Percentiles rank a stretch among this genome's conserved stretches.
Conservation (phyloP, 2,888 invertebrate genomes). For the Mactromeris polynyma region DNA sequence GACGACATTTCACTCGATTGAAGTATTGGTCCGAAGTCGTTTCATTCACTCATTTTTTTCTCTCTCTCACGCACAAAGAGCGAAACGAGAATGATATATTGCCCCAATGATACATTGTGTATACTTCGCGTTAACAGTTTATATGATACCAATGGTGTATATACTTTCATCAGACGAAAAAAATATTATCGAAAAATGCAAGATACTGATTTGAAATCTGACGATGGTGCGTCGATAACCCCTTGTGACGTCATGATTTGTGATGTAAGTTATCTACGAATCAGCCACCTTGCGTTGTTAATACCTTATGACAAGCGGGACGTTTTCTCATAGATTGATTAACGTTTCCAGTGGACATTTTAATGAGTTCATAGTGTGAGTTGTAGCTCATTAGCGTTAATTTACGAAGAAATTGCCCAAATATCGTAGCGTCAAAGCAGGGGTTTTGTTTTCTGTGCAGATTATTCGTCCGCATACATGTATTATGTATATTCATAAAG, state of each 20-base stretch:
- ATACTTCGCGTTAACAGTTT: not conserved
- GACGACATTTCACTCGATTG: not conserved
- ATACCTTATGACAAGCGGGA: constrained; percentile 23
- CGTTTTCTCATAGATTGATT: not conserved
- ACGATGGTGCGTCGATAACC: not conserved
- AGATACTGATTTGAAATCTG: not conserved
- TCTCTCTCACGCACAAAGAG: not conserved
- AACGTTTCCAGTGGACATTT: not conserved
- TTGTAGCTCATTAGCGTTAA: not conserved
- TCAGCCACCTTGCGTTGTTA: constrained; percentile 31
- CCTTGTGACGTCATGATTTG: not conserved
- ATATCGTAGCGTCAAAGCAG: not conserved
- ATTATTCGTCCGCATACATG: too few relatives aligned
- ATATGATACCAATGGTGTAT: not conserved
- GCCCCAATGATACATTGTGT: not conserved
- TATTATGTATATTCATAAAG: too few relatives aligned
- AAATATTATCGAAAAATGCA: not conserved
- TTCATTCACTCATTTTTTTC: not conserved
- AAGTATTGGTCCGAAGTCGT: not conserved
- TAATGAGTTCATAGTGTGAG: not conserved
- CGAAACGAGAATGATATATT: not conserved
- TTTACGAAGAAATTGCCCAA: not conserved
- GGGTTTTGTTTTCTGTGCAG: too few relatives aligned
- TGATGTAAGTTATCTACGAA: not conserved
- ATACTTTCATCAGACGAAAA: not conserved